These are phyloP conservation scores for Leiothrix lutea DNA, from an alignment of 2,113 vertebrate genomes.

Conservation along the genomic window DNA sequence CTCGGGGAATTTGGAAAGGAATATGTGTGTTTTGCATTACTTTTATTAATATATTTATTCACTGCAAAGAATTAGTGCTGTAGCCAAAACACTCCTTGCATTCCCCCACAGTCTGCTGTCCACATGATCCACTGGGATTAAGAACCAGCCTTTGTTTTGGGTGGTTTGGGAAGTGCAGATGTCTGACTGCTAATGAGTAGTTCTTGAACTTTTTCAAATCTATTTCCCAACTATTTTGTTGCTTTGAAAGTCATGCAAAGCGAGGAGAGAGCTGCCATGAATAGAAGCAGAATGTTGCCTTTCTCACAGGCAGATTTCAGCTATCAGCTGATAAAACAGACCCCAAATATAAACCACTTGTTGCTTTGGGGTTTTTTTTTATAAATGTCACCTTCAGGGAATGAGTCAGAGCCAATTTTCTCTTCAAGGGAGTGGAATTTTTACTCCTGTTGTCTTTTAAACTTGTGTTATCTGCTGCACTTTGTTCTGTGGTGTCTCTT, in stretches of 20 bases:
- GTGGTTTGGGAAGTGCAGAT: constrained; percentile 2
- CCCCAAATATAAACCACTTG: constrained; percentile 55
- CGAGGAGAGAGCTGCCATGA: not conserved
- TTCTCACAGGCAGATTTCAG: not conserved
- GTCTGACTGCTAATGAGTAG: not conserved
- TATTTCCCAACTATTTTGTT: not conserved
- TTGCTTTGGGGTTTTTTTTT: not conserved
- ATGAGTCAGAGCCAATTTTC: not conserved
- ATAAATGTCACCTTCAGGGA: constrained; percentile 27
- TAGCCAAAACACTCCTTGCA: constrained; percentile 3
- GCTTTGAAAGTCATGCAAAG: constrained; percentile 18
- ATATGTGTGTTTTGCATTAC: constrained; percentile 33
- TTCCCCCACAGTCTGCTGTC: not conserved
- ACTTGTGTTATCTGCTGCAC: not conserved
- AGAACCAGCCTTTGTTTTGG: not conserved
- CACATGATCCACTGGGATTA: not conserved
- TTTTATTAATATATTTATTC: not conserved
- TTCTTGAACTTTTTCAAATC: constrained; percentile 3
- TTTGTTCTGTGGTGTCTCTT: not conserved
- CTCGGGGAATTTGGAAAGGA: not conserved
- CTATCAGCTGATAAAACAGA: constrained; percentile 56
- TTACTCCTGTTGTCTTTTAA: constrained; percentile 35
- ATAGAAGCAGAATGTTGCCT: constrained; percentile 5
- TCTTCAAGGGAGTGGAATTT: not conserved
- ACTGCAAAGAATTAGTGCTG: not conserved